Percentiles rank a stretch among this genome's conserved stretches.
Conservation (phyloP, 2,797 vertebrate genomes). For the Rhinella marina region DNA sequence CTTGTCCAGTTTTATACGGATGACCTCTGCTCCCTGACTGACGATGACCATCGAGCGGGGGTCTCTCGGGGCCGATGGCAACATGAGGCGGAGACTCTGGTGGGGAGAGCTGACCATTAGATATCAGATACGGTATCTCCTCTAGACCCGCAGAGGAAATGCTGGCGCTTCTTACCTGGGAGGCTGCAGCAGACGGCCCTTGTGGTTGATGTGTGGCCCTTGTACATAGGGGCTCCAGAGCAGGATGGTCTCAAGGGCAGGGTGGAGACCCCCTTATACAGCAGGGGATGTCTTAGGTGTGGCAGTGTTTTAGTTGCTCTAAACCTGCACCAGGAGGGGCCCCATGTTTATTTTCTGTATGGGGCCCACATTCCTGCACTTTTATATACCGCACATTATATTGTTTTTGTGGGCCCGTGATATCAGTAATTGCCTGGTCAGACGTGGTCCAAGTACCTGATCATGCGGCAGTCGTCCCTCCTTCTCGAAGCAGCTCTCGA, state of each 20-base stretch:
- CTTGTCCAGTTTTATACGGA: conserved; percentile 62
- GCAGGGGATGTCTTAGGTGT: background rate
- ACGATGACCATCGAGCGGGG: conserved; percentile 58
- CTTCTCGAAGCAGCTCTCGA: conserved; percentile 51
- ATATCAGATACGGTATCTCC: too few species aligned
- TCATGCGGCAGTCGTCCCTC: background rate
- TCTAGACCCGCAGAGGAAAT: background rate
- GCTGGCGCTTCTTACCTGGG: background rate
- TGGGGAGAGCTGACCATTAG: background rate
- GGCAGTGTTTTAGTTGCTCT: background rate
- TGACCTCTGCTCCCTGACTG: conserved; percentile 61
- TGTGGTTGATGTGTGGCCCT: background rate
- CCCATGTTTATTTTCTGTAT: background rate
- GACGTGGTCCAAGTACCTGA: conserved; percentile 4
- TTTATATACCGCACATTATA: background rate
- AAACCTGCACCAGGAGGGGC: background rate
- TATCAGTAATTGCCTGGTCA: background rate
- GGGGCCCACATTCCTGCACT: background rate
- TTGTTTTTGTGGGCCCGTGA: background rate
- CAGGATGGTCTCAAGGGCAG: background rate
- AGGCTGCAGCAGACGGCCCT: background rate
- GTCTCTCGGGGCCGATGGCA: background rate
- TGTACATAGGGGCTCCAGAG: background rate
- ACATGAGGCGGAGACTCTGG: background rate
- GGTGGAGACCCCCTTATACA: background rate